These are phyloP conservation scores for Recurvirostra avosetta DNA, from an alignment of 2,113 vertebrate species.

Conservation along the genomic window DNA sequence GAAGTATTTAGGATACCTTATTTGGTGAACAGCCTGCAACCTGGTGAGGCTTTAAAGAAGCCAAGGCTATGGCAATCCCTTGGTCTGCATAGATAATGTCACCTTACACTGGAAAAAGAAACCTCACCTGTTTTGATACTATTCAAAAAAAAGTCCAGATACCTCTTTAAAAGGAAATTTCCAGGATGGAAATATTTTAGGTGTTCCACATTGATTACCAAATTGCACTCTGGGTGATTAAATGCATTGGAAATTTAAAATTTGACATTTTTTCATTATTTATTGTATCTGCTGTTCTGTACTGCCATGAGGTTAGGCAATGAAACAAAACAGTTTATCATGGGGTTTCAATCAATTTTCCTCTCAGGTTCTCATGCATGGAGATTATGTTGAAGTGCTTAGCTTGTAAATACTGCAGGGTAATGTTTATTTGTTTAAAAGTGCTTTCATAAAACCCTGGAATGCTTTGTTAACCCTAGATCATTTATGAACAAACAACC, in stretches of 20 bases:
- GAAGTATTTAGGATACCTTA: slow-evolving; percentile 37
- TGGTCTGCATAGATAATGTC: neutral
- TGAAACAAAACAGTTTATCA: slow-evolving; percentile 4
- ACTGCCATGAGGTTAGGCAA: neutral
- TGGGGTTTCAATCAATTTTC: slow-evolving; percentile 12
- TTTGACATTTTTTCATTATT: neutral
- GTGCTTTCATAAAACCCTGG: slow-evolving; percentile 47
- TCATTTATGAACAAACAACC: slow-evolving; percentile 19
- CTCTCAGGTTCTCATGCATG: slow-evolving; percentile 28
- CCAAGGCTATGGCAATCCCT: neutral
- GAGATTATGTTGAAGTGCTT: slow-evolving; percentile 22
- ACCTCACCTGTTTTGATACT: neutral
- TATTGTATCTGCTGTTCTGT: neutral
- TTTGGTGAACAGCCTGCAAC: neutral
- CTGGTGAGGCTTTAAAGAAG: neutral
- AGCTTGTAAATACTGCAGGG: slow-evolving; percentile 22
- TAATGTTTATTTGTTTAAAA: slow-evolving; percentile 58
- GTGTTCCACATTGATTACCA: neutral
- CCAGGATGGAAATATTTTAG: neutral
- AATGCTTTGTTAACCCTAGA: slow-evolving; percentile 60
- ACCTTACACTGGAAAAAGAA: neutral
- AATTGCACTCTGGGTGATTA: neutral
- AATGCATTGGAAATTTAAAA: neutral
- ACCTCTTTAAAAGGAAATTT: neutral
- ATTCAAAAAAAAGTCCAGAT: neutral